These are phyloP conservation scores for Pseudomyrmex pallidus DNA, from an alignment of 1,140 invertebrate genomes.

Conservation along the genomic window DNA sequence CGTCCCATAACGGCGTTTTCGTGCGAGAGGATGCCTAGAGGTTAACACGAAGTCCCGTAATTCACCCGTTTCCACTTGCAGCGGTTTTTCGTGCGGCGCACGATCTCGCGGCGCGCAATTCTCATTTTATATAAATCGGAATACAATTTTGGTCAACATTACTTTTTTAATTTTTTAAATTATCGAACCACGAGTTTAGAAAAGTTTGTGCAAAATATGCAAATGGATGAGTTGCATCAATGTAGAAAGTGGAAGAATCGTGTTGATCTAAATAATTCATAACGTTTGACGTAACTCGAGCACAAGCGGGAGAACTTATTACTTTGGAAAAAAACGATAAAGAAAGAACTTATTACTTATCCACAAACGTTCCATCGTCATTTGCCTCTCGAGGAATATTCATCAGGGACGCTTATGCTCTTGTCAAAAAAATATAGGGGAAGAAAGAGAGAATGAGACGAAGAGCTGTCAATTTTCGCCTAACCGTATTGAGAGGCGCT, in stretches of 20 bases:
- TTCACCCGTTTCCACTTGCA: conserved; percentile 71
- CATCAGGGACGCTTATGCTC: conserved; percentile 58
- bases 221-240: conserved; percentile 13
- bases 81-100: conserved; percentile 72
- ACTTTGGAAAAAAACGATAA: conserved; percentile 81
- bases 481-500: conserved; percentile 80
- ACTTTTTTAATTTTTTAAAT: not conserved
- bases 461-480: conserved; percentile 72
- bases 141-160: not conserved
- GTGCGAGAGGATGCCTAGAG: conserved; percentile 70
- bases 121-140: not conserved
- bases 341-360: conserved; percentile 84
- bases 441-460: conserved; percentile 35
- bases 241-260: not conserved
- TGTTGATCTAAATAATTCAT: conserved; percentile 82
- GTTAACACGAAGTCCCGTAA: conserved; percentile 77
- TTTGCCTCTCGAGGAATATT: conserved; percentile 62
- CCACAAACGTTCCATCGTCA: conserved; percentile 66
- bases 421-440: conserved; percentile 38
- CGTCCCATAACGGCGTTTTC: conserved; percentile 65
- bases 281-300: conserved; percentile 76
- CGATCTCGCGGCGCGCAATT: conserved; percentile 58
- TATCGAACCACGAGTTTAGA: not conserved
- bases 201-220: too few relatives aligned
- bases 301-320: conserved; percentile 78